Base-by-base conservation (phyloP, 2,888 invertebrate genomes). In the Lapara coniferarum region DNA sequence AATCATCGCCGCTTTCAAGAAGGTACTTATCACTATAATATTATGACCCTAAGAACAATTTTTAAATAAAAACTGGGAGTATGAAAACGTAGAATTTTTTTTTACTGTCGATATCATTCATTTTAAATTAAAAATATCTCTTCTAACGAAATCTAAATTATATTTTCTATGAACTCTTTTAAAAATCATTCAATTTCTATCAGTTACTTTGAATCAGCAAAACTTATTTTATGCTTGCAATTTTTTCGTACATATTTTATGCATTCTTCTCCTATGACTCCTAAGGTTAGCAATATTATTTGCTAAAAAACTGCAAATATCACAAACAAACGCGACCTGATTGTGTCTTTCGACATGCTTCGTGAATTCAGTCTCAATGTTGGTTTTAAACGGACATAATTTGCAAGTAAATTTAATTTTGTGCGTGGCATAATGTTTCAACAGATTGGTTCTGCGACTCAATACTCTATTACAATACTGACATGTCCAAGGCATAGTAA, bases 321-420 rank as follows among this genome's bases (percentile, higher is more conserved):
- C 30, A 66, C 73, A 75, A 30, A 44, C 44, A 46, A 52, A 68
- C 0, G 8, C 52, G 10, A n/a, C 37, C 13, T 25, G 55, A 5
- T 13, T n/a, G 8, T 52, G 56, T 25, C n/a, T 49, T 19, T 16
- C 25, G 93, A 44, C 6, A 44, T 59, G 59, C 46, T 46, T 59
- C n/a, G 5, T 59, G 16, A 16, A 59, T 12, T 59, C 46, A 6
- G 10, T 46, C 44, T 16, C 46, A 16, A 59, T 59, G 10, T 59
- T 59, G 10, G 59, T 59, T 46, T 59, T 44, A 10, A n/a, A 59
- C 8, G 59, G 59, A 19, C 59, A 59, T 10, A 59, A 16, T 10
- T 46, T 5, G 12, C 59, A 59, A 10, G 16, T 16, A 46, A 12
- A 59, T 19, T 59, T 59, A 10, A 59, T 44, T 44, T 16, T 44